Percentiles rank a stretch among this genome's conserved stretches.
phyloP scores from a whole-genome alignment of 2,888 invertebrate species.

The Erebia aethiops region DNA sequence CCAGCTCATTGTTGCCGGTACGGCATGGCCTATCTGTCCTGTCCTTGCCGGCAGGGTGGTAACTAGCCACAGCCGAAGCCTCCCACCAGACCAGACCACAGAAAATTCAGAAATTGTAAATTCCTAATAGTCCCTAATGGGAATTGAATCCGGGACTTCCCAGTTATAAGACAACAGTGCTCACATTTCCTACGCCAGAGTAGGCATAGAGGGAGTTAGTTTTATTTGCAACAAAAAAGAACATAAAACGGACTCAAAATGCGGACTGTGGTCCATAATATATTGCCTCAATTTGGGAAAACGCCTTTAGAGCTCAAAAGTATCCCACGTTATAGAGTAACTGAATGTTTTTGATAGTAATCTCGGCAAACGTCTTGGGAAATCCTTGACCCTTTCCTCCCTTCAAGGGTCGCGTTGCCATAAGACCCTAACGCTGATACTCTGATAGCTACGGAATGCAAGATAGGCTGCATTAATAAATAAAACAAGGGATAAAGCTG shows the following conservation, averaged over 20 bases:
- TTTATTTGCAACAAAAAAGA: neutral
- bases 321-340: conserved; percentile 25
- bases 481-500: neutral
- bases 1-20: no score
- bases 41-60: no score
- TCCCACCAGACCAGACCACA: no score
- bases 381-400: conserved; percentile 34
- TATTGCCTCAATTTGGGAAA: conserved; percentile 15
- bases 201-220: no score
- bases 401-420: conserved; percentile 28
- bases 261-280: neutral
- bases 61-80: no score
- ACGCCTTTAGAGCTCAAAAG: conserved; percentile 17
- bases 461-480: conserved; percentile 20
- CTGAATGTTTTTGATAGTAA: conserved; percentile 41
- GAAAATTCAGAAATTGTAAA: no score
- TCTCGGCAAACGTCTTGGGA: conserved; percentile 30
- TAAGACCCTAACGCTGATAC: conserved; percentile 30
- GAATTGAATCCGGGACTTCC: no score
- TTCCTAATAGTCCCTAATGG: no score
- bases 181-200: no score
- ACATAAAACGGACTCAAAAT: neutral
- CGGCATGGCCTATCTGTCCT: no score
- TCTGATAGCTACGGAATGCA: conserved; percentile 24
- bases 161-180: no score